These are phyloP conservation scores for Protodeltote pygarga DNA, from an alignment of 2,888 invertebrate species.

Conservation along the genomic window DNA sequence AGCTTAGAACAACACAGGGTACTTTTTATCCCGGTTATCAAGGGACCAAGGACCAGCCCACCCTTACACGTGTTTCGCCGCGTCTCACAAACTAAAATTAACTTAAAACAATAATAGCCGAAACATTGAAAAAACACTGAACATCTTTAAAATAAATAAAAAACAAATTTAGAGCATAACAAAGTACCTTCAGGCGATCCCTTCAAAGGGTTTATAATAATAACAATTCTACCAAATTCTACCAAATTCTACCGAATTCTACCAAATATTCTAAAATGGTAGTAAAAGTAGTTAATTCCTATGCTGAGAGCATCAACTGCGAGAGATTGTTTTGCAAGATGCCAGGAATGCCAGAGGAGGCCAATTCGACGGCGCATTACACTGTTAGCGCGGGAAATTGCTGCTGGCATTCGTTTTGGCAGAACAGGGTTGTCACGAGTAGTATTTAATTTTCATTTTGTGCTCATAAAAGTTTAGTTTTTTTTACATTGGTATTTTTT, in stretches of 20 bases:
- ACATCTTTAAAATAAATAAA: not conserved
- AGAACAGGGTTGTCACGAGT: conserved; percentile 50
- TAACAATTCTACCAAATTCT: not conserved
- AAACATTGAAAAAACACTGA: too few relatives aligned
- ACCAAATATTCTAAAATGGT: not conserved
- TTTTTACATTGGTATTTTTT: not conserved
- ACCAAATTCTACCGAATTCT: too few relatives aligned
- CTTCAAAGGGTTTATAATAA: not conserved
- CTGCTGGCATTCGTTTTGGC: conserved; percentile 57
- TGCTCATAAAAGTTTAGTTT: not conserved
- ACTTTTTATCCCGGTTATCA: too few relatives aligned
- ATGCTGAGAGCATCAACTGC: conserved; percentile 29
- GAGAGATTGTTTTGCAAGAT: conserved; percentile 34
- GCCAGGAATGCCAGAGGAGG: conserved; percentile 25
- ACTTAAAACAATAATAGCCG: too few relatives aligned
- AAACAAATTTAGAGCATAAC: not conserved
- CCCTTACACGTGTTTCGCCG: too few relatives aligned
- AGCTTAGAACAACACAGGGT: too few relatives aligned
- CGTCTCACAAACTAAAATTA: too few relatives aligned
- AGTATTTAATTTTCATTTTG: conserved; percentile 18
- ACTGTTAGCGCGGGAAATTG: conserved; percentile 59
- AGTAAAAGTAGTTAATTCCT: conserved; percentile 32
- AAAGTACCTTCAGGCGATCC: not conserved
- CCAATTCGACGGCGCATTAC: conserved; percentile 54
- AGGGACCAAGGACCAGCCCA: too few relatives aligned